Base-by-base conservation (phyloP, 2,888 invertebrate species). In the Leucania comma region DNA sequence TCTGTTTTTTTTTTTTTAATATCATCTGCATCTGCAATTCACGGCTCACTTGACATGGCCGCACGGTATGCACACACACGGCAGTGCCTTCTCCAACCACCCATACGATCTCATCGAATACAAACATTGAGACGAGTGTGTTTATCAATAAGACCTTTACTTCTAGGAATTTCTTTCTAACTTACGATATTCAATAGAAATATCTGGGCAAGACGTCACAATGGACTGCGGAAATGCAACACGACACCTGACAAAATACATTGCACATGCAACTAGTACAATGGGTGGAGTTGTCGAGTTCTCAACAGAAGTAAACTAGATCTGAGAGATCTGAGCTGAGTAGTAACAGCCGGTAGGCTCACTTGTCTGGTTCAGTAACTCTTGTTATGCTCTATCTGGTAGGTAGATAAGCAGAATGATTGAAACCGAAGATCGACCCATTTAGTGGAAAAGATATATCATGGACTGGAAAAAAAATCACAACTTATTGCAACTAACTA, bases 201-300 rank as follows among this genome's bases (percentile, higher is more conserved):
- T 79, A 60, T 81, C 64, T 78, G 38, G 48, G 12, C n/a, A 20
- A 59, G 42, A 78, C 67, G 59, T 74, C 79, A 78, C 69, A 78
- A 82, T 80, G 61, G 65, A 53, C 38, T 22, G 51, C 42, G 35
- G 73, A 54, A 72, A 68, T 57, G 71, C 72, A 65, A 75, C 64
- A 68, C 46, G 53, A 65, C 78, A 81, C 81, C 81, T 81, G 79
- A 77, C 63, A 68, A 77, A 72, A 68, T 71, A 68, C 60, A 35
- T 62, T 56, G 51, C 53, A 63, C 48, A 17, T 66, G 56, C 29
- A 78, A 51, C 71, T 48, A 46, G 42, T 57, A 58, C 76, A 58
- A 63, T 50, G n/a, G 51, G 8, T 24, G 26, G 32, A 42, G 48
- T 63, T 42, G 14, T 50, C 3, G 26, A 59, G 32, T 9, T 51